phyloP scores from a whole-genome alignment of 1,140 invertebrate genomes.

The Coenobita brevimanus region DNA sequence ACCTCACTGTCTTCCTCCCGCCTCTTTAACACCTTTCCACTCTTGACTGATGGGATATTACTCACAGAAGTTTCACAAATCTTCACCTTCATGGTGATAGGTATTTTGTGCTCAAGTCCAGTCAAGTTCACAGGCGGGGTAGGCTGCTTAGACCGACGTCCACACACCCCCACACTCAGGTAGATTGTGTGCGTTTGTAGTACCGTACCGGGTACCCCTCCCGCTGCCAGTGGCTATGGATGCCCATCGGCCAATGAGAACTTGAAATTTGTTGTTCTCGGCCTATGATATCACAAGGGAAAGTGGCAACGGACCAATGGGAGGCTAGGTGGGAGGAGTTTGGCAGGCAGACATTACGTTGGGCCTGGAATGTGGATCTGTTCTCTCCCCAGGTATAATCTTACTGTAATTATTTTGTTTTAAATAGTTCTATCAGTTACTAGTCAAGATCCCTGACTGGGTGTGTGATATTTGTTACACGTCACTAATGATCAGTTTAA shows the following conservation, averaged over 20 bases:
- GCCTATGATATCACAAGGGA: constrained; percentile 40
- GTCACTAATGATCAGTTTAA: not conserved
- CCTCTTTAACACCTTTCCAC: constrained; percentile 54
- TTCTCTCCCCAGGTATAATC: not conserved
- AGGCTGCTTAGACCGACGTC: constrained; percentile 4
- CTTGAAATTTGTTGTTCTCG: not conserved
- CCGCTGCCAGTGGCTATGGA: constrained; percentile 30
- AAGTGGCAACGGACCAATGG: not conserved
- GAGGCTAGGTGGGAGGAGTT: constrained; percentile 29
- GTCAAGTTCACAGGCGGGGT: not conserved
- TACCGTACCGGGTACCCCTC: constrained; percentile 26
- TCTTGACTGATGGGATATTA: constrained; percentile 48
- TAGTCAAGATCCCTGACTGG: not conserved
- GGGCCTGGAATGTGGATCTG: constrained; percentile 44
- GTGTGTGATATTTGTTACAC: not conserved
- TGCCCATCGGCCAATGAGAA: constrained; percentile 48
- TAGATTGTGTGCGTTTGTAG: constrained; percentile 30
- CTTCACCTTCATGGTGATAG: constrained; percentile 51
- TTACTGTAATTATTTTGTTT: constrained; percentile 33
- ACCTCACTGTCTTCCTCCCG: constrained; percentile 53
- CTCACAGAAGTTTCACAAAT: constrained; percentile 39
- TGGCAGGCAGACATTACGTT: constrained; percentile 35
- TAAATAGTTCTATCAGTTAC: not conserved
- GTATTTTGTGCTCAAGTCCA: not conserved
- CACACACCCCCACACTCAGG: not conserved